phyloP scores from a whole-genome alignment of 2,888 invertebrate species.

The Cerastoderma edule region DNA sequence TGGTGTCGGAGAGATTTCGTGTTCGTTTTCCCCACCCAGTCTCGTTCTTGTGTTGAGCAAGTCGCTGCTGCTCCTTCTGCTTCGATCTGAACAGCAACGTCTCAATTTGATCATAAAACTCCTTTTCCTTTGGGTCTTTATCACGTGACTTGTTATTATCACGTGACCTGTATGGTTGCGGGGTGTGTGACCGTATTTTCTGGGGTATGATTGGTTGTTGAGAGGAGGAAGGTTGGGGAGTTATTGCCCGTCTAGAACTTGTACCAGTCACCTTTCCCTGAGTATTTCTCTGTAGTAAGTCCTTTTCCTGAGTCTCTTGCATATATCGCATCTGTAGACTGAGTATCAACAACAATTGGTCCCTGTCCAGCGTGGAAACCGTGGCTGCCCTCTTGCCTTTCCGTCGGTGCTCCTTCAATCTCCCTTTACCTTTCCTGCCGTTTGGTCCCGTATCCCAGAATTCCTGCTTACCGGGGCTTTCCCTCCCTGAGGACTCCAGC shows the following conservation, averaged over 20 bases:
- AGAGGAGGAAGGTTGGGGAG: slow-evolving; percentile 69
- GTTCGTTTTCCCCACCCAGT: neutral
- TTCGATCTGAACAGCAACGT: slow-evolving; percentile 22
- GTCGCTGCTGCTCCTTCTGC: slow-evolving; percentile 12
- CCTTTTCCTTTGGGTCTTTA: slow-evolving; percentile 27
- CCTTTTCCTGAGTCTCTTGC: slow-evolving; percentile 70
- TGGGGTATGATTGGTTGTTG: slow-evolving; percentile 58
- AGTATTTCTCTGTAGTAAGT: slow-evolving; percentile 51
- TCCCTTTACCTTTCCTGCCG: slow-evolving; percentile 55
- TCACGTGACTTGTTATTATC: slow-evolving; percentile 25
- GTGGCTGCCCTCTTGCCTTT: slow-evolving; percentile 74
- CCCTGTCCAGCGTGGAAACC: slow-evolving; percentile 74
- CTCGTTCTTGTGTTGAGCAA: slow-evolving; percentile 6
- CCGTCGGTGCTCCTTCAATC: slow-evolving; percentile 72
- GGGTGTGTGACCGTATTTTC: slow-evolving; percentile 73
- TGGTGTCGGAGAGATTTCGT: neutral
- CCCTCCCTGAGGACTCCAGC: slow-evolving; percentile 54
- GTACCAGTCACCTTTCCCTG: slow-evolving; percentile 3
- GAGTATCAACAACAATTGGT: slow-evolving; percentile 75
- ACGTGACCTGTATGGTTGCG: slow-evolving; percentile 67
- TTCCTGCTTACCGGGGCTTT: slow-evolving; percentile 24
- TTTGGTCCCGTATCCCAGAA: slow-evolving; percentile 31
- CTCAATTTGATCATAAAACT: slow-evolving; percentile 36
- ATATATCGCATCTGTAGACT: slow-evolving; percentile 76
- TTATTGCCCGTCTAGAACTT: slow-evolving; percentile 65